Evolutionary conservation across 2,113 vertebrate species (phyloP), one percentile per base, ranked within the genome.

Genomic region (Chaenocephalus aceratus): DNA sequence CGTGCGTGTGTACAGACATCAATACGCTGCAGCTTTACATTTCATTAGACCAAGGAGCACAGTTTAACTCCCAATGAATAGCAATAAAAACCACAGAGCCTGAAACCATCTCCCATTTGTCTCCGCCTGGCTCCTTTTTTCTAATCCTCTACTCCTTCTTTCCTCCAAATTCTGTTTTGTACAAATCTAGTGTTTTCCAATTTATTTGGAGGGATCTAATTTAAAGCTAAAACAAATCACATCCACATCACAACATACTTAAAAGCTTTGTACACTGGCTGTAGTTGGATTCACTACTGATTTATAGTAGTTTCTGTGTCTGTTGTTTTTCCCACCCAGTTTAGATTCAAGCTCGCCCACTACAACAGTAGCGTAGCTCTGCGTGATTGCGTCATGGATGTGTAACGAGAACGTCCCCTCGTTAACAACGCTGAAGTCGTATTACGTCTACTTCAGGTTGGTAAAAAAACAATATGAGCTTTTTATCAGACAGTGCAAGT

Each of bases 1-100:
- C 1, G 67, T 48, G 75, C 70, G 18, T 5, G 63, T 65, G 81
- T 14, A 14, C 2, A 48, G 30, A 87, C 82, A 81, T 92, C 91
- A 67, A 93, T 91, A 93, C 59, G 67, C 77, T 82, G 80, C 83
- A 90, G 88, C 89, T 90, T 89, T 93, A 89, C 91, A 91, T 94
- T 93, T 92, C 90, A 94, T 92, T 90, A 91, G 83, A 86, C 84
- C 89, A 88, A 84, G 84, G 84, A 86, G 86, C 77, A 83, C 90
- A 90, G 83, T 89, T 93, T 91, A 94, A 89, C 88, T 88, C 82
- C 85, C 79, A 92, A 91, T 91, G 86, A 91, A 93, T 77, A 88
- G 91, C 86, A 91, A 94, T 93, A 85, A 94, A 90, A 91, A 89
- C 83, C 72, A 77, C 75, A 79, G 76, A 77, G 87, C 57, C 81